Conservation (phyloP, 2,797 vertebrate genomes). For the Coilia nasus region DNA sequence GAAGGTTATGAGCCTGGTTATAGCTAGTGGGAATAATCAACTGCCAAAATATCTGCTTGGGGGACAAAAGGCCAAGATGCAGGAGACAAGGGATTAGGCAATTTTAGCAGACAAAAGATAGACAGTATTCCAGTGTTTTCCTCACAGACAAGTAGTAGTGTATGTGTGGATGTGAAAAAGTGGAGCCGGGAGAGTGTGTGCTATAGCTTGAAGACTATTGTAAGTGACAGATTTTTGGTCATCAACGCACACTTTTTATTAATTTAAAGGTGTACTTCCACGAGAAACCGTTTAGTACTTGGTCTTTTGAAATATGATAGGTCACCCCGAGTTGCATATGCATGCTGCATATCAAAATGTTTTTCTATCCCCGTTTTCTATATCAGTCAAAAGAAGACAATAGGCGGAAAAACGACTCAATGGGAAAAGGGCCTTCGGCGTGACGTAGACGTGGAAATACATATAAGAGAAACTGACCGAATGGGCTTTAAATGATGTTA, state of each 20-base stretch:
- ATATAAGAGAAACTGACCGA: too few relatives aligned
- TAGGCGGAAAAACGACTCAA: too few relatives aligned
- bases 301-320: too few relatives aligned
- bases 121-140: not conserved
- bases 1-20: constrained; percentile 23
- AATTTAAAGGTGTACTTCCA: too few relatives aligned
- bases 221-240: not conserved
- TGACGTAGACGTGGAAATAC: too few relatives aligned
- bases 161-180: not conserved
- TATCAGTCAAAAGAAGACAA: too few relatives aligned
- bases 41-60: constrained; percentile 20
- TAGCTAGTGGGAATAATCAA: constrained; percentile 30
- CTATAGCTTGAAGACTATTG: not conserved
- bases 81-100: constrained; percentile 38
- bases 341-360: too few relatives aligned
- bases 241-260: not conserved
- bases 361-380: too few relatives aligned
- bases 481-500: too few relatives aligned
- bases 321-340: too few relatives aligned
- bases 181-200: not conserved
- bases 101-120: constrained; percentile 39
- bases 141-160: not conserved
- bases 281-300: too few relatives aligned
- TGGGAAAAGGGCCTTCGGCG: too few relatives aligned
- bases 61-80: constrained; percentile 39